Evolutionary conservation across 1,140 invertebrate species (phyloP).

Genomic region (Nixonia krombeini): DNA sequence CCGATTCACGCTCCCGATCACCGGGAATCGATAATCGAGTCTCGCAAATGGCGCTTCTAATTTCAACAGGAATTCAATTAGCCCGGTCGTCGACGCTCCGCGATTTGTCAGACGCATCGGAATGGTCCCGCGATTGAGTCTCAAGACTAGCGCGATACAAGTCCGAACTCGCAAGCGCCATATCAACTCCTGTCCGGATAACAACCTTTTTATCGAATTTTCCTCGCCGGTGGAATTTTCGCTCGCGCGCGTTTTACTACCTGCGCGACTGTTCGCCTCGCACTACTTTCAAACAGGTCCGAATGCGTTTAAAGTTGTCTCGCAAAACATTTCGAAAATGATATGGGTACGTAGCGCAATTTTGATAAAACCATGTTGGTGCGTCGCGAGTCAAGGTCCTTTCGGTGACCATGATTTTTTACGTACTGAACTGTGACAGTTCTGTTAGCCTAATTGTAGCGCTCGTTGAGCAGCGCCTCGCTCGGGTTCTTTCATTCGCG

Average conservation of each 20-base stretch:
- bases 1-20: slow-evolving; percentile 40
- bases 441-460: no score
- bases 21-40: slow-evolving; percentile 52
- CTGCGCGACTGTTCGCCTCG: neutral
- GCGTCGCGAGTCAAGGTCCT: no score
- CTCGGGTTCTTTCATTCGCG: no score
- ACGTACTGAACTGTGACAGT: no score
- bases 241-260: neutral
- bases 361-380: no score
- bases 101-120: slow-evolving; percentile 30
- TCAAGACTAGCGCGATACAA: neutral
- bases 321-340: no score
- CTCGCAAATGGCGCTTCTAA: slow-evolving; percentile 41
- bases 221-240: neutral
- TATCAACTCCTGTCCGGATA: no score
- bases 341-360: no score
- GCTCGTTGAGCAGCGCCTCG: no score
- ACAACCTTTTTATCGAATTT: neutral
- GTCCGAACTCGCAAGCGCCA: no score
- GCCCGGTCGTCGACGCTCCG: slow-evolving; percentile 31
- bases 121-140: slow-evolving; percentile 22
- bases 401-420: no score
- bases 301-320: no score
- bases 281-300: neutral
- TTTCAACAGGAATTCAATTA: slow-evolving; percentile 56